phyloP scores from a whole-genome alignment of 2,888 invertebrate genomes.

The Octonoba sinensis region DNA sequence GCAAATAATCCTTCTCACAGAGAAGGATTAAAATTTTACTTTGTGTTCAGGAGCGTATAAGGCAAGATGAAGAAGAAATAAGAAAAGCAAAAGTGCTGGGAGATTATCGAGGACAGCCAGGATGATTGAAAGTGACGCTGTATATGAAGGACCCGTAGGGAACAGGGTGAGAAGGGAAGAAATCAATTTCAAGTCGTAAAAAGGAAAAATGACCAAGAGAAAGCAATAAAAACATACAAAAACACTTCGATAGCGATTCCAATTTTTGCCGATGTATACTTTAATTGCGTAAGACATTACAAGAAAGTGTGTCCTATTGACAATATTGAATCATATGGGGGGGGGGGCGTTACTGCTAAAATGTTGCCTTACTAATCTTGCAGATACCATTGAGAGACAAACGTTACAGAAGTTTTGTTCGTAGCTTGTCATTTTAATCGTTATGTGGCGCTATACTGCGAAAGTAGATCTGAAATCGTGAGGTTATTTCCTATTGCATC shows the following conservation, averaged over 20 bases:
- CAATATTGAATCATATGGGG: not conserved
- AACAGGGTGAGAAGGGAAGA: slow-evolving; percentile 9
- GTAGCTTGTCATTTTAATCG: no score
- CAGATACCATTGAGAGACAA: no score
- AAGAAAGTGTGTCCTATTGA: slow-evolving; percentile 2
- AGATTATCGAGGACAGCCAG: slow-evolving; percentile 25
- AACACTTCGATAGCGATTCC: slow-evolving; percentile 6
- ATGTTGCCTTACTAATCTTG: no score
- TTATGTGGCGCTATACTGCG: no score
- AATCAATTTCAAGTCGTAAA: slow-evolving; percentile 38
- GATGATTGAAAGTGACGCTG: slow-evolving; percentile 24
- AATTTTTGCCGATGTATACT: slow-evolving; percentile 21
- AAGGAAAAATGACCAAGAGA: slow-evolving; percentile 26
- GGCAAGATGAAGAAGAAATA: slow-evolving; percentile 16
- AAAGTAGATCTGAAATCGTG: no score
- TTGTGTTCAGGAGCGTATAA: not conserved
- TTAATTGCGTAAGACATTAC: slow-evolving; percentile 29
- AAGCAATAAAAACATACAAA: slow-evolving; percentile 22
- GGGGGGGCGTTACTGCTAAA: no score
- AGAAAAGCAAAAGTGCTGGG: slow-evolving; percentile 15
- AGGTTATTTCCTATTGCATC: no score
- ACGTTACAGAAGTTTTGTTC: no score
- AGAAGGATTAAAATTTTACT: slow-evolving; percentile 7
- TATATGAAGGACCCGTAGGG: slow-evolving; percentile 14
- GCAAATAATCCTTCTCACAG: not conserved